phyloP scores from a whole-genome alignment of 2,797 vertebrate species.

The Aselliscus stoliczkanus region DNA sequence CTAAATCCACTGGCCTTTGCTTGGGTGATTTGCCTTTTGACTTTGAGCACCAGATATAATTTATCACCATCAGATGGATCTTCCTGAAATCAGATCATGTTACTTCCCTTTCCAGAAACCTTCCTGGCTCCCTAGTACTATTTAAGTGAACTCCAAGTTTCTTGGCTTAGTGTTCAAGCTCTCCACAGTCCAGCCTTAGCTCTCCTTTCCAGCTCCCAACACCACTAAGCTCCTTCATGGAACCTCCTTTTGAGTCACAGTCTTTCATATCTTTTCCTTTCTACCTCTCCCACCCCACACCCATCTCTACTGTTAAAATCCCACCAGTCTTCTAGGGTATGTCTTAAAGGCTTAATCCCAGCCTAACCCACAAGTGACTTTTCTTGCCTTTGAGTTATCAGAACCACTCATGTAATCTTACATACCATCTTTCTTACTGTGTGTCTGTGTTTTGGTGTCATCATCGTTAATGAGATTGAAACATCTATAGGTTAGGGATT shows the following conservation, averaged over 20 bases:
- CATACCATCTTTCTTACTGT: neutral
- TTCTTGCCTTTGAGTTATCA: neutral
- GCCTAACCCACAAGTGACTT: neutral
- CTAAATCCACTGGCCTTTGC: neutral
- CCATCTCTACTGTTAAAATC: neutral
- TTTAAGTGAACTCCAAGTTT: neutral
- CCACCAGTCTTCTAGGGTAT: neutral
- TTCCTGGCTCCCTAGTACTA: accelerated
- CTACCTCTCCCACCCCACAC: accelerated
- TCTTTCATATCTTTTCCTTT: neutral
- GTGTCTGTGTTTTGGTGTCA: neutral
- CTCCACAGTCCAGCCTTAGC: too few species aligned
- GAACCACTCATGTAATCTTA: neutral
- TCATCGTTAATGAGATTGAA: neutral
- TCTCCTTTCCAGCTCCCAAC: neutral
- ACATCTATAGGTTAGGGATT: neutral
- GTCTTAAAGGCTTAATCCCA: neutral
- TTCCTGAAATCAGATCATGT: neutral
- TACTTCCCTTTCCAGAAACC: neutral
- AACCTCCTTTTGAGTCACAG: neutral
- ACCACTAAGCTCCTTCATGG: neutral
- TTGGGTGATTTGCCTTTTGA: neutral
- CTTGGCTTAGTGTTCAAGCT: neutral
- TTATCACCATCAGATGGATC: neutral
- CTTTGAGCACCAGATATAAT: neutral